A percentile compares a stretch with the other conserved stretches of the same genome.
Evolutionary conservation across 2,113 vertebrate genomes (phyloP).

Genomic region (Pionites leucogaster): DNA sequence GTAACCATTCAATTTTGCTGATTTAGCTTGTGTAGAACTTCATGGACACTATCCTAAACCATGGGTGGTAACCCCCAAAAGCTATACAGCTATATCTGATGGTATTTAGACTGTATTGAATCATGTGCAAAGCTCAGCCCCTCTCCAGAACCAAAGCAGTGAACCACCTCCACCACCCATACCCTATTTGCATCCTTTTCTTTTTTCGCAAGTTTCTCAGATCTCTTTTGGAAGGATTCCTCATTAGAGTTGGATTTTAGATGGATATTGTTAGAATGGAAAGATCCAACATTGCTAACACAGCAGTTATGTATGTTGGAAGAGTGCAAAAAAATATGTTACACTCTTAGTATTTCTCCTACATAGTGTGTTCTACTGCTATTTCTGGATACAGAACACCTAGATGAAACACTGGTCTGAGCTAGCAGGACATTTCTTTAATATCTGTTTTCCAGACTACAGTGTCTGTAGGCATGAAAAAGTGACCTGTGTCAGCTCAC

Average conservation of each 20-base stretch:
- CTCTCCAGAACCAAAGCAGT: not conserved
- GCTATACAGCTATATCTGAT: not conserved
- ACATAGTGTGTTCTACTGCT: not conserved
- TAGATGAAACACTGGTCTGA: not conserved
- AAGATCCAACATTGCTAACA: not conserved
- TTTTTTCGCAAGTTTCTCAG: not conserved
- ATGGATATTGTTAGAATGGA: not conserved
- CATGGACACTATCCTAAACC: not conserved
- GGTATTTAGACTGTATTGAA: not conserved
- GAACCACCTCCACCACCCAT: not conserved
- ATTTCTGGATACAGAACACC: not conserved
- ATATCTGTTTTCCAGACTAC: not conserved
- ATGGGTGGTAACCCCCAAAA: not conserved
- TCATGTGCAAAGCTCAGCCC: not conserved
- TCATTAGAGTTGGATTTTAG: not conserved
- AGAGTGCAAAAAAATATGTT: not conserved
- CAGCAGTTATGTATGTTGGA: not conserved
- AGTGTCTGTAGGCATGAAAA: not conserved
- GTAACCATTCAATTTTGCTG: not conserved
- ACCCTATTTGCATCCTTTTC: not conserved
- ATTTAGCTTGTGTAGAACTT: not conserved
- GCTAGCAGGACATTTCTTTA: not conserved
- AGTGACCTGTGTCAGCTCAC: not conserved
- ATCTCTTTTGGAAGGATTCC: not conserved
- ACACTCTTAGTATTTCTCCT: not conserved